Evolutionary conservation across 2,113 vertebrate genomes (phyloP), one percentile per base, ranked within the genome.

Genomic region (Tauraco erythrolophus): DNA sequence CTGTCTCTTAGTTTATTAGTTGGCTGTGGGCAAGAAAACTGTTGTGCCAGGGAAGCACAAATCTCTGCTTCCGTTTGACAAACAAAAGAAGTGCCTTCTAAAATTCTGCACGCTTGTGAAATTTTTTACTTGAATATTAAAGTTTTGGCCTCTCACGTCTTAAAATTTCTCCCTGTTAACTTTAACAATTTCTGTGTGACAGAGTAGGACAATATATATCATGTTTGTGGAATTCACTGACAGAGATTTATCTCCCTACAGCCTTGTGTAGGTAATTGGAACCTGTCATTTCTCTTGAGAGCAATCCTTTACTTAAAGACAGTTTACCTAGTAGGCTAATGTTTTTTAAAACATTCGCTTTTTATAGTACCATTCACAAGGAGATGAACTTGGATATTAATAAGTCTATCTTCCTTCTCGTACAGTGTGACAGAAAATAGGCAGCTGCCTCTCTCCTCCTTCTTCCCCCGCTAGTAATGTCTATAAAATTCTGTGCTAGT

Each of bases 201-300:
- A 35, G 61, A 86, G 27, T 56, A 64, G 22, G 30, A 71, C 1
- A 8, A 78, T 75, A 41, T 43, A 3, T 48, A 41, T 58, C 60
- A 18, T 1, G 0, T 88, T 50, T 76, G 51, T 35, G 31, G 61
- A 64, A 92, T 89, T 86, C 66, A 60, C 33, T 84, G 88, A 31
- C 3, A 4, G 65, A 90, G 80, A 75, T 86, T 86, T 81, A 72
- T 80, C 35, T 84, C 51, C 86, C 86, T 94, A 22, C 71, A 84
- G 80, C 77, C 57, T 81, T 56, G 19, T 57, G 27, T 54, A 91
- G 80, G 77, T 95, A 94, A 95, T 91, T 91, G 91, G 58, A 96
- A 95, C 69, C 72, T 96, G 82, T 95, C 48, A 82, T 95, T 94
- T 88, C 89, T 88, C 90, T 86, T 41, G 91, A 93, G 96, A 94